A percentile compares a stretch with the other conserved stretches of the same genome.
Conservation (phyloP, 2,797 vertebrate species). For the Schizothorax lantsangensis region DNA sequence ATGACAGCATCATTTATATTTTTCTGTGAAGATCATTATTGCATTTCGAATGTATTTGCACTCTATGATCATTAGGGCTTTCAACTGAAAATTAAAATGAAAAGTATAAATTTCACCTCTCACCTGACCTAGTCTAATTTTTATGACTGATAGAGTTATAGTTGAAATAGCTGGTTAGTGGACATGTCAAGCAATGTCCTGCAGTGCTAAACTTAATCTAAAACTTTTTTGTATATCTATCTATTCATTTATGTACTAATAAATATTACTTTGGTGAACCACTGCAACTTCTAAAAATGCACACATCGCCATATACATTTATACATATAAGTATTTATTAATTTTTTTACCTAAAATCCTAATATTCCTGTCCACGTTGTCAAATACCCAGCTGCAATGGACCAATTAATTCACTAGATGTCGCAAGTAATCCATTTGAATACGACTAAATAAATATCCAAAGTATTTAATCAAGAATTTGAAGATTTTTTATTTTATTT, state of each 20-base stretch:
- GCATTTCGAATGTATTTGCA: constrained; percentile 63
- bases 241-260: neutral
- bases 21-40: constrained; percentile 57
- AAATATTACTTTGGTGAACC: neutral
- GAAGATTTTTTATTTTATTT: neutral
- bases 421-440: neutral
- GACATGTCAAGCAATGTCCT: neutral
- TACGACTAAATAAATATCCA: neutral
- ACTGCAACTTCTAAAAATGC: neutral
- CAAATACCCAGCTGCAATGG: neutral
- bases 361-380: neutral
- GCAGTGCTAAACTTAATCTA: neutral
- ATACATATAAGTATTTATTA: too few species aligned
- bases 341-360: neutral
- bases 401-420: constrained; percentile 11
- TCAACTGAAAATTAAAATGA: constrained; percentile 56
- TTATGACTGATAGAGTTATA: constrained; percentile 22
- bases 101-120: constrained; percentile 50
- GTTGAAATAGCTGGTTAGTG: constrained; percentile 2
- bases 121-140: constrained; percentile 39
- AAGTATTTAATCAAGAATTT: neutral
- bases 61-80: constrained; percentile 59
- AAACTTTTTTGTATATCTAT: neutral
- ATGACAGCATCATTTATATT: constrained; percentile 61
- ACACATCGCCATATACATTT: neutral